Base-by-base conservation (phyloP, 2,888 invertebrate species). In the Philopedon plagiatum region DNA sequence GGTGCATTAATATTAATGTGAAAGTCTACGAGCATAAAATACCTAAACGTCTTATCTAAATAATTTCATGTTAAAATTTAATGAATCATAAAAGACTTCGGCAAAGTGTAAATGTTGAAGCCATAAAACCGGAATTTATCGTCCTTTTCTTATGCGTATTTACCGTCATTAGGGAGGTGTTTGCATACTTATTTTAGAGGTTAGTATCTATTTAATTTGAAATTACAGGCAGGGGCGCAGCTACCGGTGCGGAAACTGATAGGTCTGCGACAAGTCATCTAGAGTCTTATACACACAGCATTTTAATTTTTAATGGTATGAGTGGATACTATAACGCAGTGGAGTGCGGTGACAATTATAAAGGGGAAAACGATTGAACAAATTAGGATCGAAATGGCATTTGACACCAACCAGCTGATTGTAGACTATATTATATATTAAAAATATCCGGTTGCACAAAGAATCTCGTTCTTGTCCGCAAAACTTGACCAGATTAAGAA, bases 61-160 rank as follows among this genome's bases (percentile, higher is more conserved):
- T 71, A 71, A 71, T 66, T 71, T 66, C 66, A 34, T 71, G 71
- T 71, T 71, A 61, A 65, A 66, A 71, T 71, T 71, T 71, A 72
- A 72, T 67, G 72, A 67, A 67, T 72, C 72, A 72, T 72, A 72
- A 72, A 72, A 67, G 67, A 54, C 57, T 63, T 62, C 56, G 66
- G 72, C 46, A 72, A 61, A 72, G 72, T 72, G 72, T 68, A 72
- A 72, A 72, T 62, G 67, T 68, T 67, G 62, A 29, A 32, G 46
- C 44, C 15, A 57, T 72, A 72, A 72, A 72, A 72, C 58, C 26
- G 67, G 62, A 67, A 72, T 72, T 72, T 72, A 72, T 72, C 67
- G 72, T 32, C 26, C 37, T 49, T 64, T 60, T 56, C 49, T 69
- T 62, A 39, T 57, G 26, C 19, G 56, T 62, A 54, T 61, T 61